These are phyloP conservation scores for Campaea margaritaria DNA, from an alignment of 2,888 invertebrate species.

Conservation along the genomic window DNA sequence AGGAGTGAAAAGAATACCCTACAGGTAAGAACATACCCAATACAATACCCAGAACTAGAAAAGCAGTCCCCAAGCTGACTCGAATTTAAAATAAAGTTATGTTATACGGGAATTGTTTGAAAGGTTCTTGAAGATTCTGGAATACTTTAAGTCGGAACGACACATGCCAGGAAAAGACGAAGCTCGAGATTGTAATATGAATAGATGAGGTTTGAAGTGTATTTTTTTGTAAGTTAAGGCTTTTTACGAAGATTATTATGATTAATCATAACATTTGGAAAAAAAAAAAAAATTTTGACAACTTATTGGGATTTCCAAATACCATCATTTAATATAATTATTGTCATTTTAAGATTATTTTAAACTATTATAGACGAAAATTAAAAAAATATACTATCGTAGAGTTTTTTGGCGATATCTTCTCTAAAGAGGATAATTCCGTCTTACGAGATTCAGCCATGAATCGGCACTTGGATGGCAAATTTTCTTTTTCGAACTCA, in stretches of 20 bases:
- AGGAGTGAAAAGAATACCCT: neutral
- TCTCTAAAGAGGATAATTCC: too few species aligned
- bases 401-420: too few species aligned
- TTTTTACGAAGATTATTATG: neutral
- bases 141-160: slow-evolving; percentile 7
- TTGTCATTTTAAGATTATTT: too few species aligned
- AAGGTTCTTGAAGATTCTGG: slow-evolving; percentile 12
- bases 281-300: too few species aligned
- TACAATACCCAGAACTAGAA: slow-evolving; percentile 1
- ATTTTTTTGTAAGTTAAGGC: neutral
- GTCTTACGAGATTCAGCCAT: too few species aligned
- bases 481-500: too few species aligned
- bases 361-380: too few species aligned
- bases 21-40: slow-evolving; percentile 3
- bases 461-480: too few species aligned
- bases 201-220: neutral
- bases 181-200: neutral
- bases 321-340: too few species aligned
- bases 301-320: too few species aligned
- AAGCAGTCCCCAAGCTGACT: slow-evolving; percentile 1
- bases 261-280: too few species aligned
- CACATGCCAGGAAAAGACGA: neutral
- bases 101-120: slow-evolving; percentile 19
- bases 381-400: too few species aligned
- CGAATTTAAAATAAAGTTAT: slow-evolving; percentile 25